Conservation (phyloP, 2,888 invertebrate species). For the Tineola bisselliella region DNA sequence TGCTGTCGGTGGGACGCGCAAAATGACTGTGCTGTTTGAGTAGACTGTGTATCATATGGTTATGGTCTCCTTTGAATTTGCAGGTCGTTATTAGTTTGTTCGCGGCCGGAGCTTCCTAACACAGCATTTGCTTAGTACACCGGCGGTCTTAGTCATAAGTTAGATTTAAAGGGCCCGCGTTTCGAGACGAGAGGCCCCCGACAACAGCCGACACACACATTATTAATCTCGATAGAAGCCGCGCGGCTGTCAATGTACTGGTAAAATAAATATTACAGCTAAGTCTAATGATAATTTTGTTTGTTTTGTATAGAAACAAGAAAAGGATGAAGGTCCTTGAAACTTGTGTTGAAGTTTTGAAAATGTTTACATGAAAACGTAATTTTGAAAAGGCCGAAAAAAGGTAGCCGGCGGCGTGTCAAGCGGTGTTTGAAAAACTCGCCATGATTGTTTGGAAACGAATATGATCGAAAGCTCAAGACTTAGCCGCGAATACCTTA, state of each 20-base stretch:
- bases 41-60: constrained; percentile 30
- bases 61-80: constrained; percentile 62
- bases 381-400: constrained; percentile 51
- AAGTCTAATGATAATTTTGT: constrained; percentile 77
- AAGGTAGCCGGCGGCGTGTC: constrained; percentile 21
- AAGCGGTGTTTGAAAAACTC: constrained; percentile 27
- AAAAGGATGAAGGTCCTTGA: constrained; percentile 80
- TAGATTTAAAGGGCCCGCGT: constrained; percentile 25
- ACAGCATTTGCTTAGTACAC: constrained; percentile 19
- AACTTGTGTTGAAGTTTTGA: constrained; percentile 67
- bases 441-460: background rate
- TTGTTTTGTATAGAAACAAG: constrained; percentile 86
- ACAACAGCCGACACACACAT: too few relatives aligned
- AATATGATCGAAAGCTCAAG: constrained; percentile 11
- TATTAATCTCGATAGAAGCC: constrained; percentile 1
- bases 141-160: constrained; percentile 44
- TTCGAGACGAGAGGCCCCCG: constrained; percentile 35
- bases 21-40: background rate
- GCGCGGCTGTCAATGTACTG: background rate
- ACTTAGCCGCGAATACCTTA: background rate
- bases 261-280: constrained; percentile 19
- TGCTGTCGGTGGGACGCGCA: too few relatives aligned
- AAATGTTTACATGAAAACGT: constrained; percentile 44
- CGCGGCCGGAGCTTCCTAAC: constrained; percentile 36
- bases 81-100: constrained; percentile 63